These are phyloP conservation scores for Acanthosepion pharaonis DNA, from an alignment of 2,888 invertebrate species.

Conservation along the genomic window DNA sequence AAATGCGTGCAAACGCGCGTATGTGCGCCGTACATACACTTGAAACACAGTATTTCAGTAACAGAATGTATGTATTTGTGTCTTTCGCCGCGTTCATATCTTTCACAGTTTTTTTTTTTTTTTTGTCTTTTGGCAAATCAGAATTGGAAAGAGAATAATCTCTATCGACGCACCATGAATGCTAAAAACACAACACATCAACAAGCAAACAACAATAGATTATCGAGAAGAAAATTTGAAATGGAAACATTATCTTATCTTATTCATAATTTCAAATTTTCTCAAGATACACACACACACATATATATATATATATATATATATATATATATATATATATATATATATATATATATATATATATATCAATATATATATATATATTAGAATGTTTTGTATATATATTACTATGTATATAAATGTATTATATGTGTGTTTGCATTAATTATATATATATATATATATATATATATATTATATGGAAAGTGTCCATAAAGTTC, in stretches of 20 bases:
- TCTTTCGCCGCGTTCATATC: not conserved
- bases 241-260: not conserved
- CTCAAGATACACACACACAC: not conserved
- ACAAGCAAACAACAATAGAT: not conserved
- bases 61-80: not conserved
- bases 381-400: not conserved
- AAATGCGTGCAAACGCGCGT: not conserved
- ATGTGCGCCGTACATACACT: not conserved
- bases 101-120: not conserved
- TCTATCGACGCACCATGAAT: not conserved
- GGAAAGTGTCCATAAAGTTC: no score
- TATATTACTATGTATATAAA: not conserved
- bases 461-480: not conserved
- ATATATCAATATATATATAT: no score
- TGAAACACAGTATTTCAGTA: no score
- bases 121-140: not conserved
- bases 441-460: not conserved
- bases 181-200: not conserved
- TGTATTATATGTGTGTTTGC: not conserved
- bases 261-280: not conserved
- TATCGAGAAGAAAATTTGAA: not conserved
- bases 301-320: not conserved
- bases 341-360: conserved; percentile 38
- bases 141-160: not conserved
- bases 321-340: conserved; percentile 36